These are phyloP conservation scores for Eublepharis macularius DNA, from an alignment of 2,113 vertebrate genomes.

Conservation along the genomic window DNA sequence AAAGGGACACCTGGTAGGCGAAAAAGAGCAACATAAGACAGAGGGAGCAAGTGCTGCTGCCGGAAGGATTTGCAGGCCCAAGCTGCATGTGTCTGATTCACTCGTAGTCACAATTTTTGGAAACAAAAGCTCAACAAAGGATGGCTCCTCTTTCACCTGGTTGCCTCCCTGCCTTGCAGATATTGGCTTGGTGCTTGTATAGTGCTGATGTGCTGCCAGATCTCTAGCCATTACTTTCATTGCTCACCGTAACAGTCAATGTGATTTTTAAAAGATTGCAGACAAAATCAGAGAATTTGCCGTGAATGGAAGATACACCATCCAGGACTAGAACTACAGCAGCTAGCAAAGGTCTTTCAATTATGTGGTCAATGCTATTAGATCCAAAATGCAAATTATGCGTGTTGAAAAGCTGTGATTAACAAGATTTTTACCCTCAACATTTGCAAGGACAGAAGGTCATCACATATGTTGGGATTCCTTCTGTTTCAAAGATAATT, in stretches of 20 bases:
- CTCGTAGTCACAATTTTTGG: too few relatives aligned
- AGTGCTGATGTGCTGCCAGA: background rate
- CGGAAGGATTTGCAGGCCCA: too few relatives aligned
- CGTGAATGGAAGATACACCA: background rate
- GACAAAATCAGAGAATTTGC: background rate
- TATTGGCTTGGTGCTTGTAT: background rate
- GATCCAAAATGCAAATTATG: constrained; percentile 21
- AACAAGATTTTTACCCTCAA: background rate
- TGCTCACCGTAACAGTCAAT: background rate
- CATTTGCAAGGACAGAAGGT: background rate
- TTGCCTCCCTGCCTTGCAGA: background rate
- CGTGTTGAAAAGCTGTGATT: background rate
- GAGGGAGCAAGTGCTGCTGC: too few relatives aligned
- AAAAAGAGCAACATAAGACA: too few relatives aligned
- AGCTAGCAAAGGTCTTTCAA: constrained; percentile 13
- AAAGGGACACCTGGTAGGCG: too few relatives aligned
- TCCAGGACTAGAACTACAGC: background rate
- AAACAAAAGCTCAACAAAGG: too few relatives aligned
- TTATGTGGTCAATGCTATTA: constrained; percentile 1
- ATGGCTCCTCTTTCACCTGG: background rate
- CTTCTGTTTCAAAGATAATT: constrained; percentile 11
- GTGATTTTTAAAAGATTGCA: too few relatives aligned
- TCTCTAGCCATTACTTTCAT: background rate
- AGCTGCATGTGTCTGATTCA: too few relatives aligned
- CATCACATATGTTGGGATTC: constrained; percentile 18